A percentile compares a stretch with the other conserved stretches of the same genome.
Conservation (phyloP, 2,888 invertebrate species). For the Cantharis flavilabris region DNA sequence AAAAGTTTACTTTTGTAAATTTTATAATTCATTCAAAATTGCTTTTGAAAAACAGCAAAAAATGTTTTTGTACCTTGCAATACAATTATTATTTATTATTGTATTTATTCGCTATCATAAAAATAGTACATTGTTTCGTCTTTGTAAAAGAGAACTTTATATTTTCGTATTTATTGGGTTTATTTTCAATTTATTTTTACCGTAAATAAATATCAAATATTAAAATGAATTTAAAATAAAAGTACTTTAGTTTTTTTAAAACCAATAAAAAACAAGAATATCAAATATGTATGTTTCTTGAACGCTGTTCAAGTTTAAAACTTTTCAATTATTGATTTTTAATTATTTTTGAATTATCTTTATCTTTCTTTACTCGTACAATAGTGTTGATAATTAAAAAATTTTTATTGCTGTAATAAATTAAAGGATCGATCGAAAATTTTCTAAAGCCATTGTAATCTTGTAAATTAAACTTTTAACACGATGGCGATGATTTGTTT, state of each 20-base stretch:
- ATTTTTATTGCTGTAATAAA: not conserved
- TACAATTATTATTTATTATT: not conserved
- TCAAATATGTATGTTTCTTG: not conserved
- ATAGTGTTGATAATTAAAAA: not conserved
- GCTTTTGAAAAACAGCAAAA: not conserved
- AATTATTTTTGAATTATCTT: not conserved
- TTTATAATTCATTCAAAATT: too few relatives aligned
- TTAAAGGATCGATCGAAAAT: not conserved
- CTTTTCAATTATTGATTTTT: not conserved
- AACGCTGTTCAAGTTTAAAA: not conserved
- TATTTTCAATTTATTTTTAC: not conserved
- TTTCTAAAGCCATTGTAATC: not conserved
- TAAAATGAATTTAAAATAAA: not conserved
- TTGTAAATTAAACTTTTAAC: not conserved
- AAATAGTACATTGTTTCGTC: not conserved
- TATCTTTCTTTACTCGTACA: not conserved
- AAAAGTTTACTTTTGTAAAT: not conserved
- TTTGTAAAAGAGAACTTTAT: not conserved
- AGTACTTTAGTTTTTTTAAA: not conserved
- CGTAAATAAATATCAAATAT: not conserved
- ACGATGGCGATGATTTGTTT: not conserved
- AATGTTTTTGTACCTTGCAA: not conserved
- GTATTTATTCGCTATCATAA: not conserved
- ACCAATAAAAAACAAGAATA: not conserved
- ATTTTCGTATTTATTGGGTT: not conserved